A percentile compares a stretch with the other conserved stretches of the same genome.
Evolutionary conservation across 2,113 vertebrate genomes (phyloP).

Genomic region (Bungarus multicinctus): DNA sequence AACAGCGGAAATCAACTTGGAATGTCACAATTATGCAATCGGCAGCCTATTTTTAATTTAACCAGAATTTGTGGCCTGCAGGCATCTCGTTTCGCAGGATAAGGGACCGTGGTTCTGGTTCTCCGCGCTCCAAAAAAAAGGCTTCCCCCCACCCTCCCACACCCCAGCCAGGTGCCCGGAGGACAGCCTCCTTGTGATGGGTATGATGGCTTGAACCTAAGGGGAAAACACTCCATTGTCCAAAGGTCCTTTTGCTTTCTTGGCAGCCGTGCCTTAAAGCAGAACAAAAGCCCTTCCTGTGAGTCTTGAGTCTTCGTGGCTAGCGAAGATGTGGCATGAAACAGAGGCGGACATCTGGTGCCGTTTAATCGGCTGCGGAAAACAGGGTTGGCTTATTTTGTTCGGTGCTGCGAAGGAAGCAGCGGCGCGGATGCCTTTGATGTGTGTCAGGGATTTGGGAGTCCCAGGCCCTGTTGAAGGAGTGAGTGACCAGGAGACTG

Average conservation of each 20-base stretch:
- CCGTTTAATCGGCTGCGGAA: background rate
- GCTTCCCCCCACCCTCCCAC: too few species aligned
- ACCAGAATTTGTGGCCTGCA: background rate
- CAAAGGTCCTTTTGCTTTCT: background rate
- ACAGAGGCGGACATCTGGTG: background rate
- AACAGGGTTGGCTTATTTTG: background rate
- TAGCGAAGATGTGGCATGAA: constrained; percentile 1
- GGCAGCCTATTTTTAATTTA: background rate
- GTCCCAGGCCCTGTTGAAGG: background rate
- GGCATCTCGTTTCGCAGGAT: background rate
- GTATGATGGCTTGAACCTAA: background rate
- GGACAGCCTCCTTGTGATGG: background rate
- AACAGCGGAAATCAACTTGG: constrained; percentile 9
- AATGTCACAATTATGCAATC: rapidly evolving
- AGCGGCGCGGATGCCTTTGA: background rate
- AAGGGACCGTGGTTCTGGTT: background rate
- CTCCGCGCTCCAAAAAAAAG: background rate
- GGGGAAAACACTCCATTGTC: background rate
- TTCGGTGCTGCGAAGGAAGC: background rate
- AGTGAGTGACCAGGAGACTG: background rate
- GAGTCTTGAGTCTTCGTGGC: background rate
- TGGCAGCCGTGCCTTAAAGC: background rate
- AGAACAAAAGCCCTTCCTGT: constrained; percentile 5
- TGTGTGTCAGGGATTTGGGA: background rate
- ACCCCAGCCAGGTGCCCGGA: background rate